Conservation (phyloP, 2,113 vertebrate species). For the Heterotilapia buettikoferi region DNA sequence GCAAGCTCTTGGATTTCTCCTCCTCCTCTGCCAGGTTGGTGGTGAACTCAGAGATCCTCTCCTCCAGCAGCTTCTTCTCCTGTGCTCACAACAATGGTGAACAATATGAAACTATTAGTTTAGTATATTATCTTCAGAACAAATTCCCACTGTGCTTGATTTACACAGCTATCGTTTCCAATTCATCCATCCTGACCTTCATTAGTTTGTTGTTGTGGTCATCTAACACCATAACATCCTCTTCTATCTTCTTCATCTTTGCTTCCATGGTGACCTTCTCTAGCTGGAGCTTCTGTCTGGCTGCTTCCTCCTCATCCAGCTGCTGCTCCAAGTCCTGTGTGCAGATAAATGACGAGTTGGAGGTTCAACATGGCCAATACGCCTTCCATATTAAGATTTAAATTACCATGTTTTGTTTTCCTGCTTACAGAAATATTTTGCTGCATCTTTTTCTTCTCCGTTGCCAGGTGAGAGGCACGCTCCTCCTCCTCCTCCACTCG, state of each 20-base stretch:
- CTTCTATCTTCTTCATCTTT: constrained; percentile 93
- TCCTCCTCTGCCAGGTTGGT: constrained; percentile 95
- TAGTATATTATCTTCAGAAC: not conserved
- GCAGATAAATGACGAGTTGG: not conserved
- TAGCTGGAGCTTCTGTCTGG: constrained; percentile 93
- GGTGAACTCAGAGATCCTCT: constrained; percentile 91
- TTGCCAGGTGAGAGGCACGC: constrained; percentile 80
- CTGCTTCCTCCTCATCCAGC: constrained; percentile 92
- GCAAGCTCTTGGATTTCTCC: constrained; percentile 96
- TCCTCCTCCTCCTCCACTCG: constrained; percentile 97
- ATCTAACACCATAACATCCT: constrained; percentile 89
- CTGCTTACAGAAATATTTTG: constrained; percentile 86
- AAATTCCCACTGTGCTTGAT: not conserved
- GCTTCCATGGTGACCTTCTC: constrained; percentile 93
- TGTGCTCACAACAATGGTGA: constrained; percentile 36
- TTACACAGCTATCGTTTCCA: not conserved
- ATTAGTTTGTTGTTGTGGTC: constrained; percentile 90
- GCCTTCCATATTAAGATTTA: not conserved
- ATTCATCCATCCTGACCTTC: constrained; percentile 75
- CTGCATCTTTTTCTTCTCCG: constrained; percentile 97
- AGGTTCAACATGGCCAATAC: not conserved
- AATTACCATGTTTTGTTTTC: not conserved
- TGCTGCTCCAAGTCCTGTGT: constrained; percentile 92
- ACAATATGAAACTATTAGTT: not conserved
- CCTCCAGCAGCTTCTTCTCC: constrained; percentile 96